A percentile compares a stretch with the other conserved stretches of the same genome.
These are phyloP conservation scores for Brachyhypopomus gauderio DNA, from an alignment of 2,113 vertebrate genomes.

Conservation along the genomic window DNA sequence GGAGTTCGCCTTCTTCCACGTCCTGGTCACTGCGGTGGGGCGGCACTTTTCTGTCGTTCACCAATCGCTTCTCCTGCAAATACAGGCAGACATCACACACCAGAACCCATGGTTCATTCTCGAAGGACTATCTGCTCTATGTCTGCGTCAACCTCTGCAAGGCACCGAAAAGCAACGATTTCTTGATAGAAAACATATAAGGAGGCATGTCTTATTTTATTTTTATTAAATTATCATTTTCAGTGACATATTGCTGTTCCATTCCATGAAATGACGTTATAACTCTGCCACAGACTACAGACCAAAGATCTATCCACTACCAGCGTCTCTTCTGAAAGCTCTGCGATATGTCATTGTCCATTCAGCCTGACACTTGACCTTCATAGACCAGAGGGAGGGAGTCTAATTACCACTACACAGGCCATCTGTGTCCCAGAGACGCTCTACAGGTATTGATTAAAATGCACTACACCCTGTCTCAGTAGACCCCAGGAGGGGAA, in stretches of 20 bases:
- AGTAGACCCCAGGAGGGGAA: slow-evolving; percentile 47
- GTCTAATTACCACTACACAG: slow-evolving; percentile 39
- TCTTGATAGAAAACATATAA: background rate
- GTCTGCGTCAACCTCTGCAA: background rate
- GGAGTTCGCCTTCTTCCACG: slow-evolving; percentile 60
- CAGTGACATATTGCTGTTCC: background rate
- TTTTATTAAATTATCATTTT: background rate
- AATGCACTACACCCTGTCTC: slow-evolving; percentile 43
- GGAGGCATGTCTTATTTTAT: no score
- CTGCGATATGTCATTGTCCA: slow-evolving; percentile 5
- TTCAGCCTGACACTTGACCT: slow-evolving; percentile 43
- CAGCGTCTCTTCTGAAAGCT: background rate
- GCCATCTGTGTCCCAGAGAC: slow-evolving; percentile 54
- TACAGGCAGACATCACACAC: background rate
- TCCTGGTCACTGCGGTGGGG: slow-evolving; percentile 53
- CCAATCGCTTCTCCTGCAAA: slow-evolving; percentile 77
- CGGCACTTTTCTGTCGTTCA: slow-evolving; percentile 73
- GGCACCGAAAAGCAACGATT: background rate
- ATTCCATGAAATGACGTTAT: no score
- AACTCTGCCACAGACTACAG: no score
- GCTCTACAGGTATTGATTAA: slow-evolving; percentile 59
- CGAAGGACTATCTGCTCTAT: background rate
- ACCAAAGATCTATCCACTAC: background rate
- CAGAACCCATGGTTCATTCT: background rate
- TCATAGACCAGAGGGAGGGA: slow-evolving; percentile 31